These are phyloP conservation scores for Geopemphigus sp. DNA, from an alignment of 1,140 invertebrate species.

Conservation along the genomic window DNA sequence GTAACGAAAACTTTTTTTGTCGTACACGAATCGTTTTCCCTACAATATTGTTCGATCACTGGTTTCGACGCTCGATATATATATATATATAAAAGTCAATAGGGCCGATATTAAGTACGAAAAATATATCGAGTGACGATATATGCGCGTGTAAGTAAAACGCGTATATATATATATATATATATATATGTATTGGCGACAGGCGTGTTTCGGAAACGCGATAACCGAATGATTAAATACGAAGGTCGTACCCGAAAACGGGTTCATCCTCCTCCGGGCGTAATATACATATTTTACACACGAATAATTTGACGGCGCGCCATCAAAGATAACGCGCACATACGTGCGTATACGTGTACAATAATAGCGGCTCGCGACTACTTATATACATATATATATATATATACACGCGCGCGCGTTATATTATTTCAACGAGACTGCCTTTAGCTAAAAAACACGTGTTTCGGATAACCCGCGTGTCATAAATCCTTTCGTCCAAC, in stretches of 20 bases:
- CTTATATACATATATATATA: background rate
- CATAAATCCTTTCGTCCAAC: slow-evolving; percentile 37
- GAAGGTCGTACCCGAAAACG: slow-evolving; percentile 37
- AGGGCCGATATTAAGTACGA: no score
- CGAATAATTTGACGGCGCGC: slow-evolving; percentile 45
- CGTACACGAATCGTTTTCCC: no score
- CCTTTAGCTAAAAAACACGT: slow-evolving; percentile 47
- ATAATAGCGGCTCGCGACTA: no score
- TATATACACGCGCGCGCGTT: background rate
- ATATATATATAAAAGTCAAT: no score
- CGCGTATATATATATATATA: no score
- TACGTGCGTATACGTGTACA: background rate
- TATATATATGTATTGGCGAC: no score
- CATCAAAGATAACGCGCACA: slow-evolving; percentile 35
- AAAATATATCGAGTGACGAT: background rate
- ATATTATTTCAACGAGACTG: slow-evolving; percentile 22
- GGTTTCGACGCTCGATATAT: no score
- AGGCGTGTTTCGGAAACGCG: slow-evolving; percentile 12
- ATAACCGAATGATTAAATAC: slow-evolving; percentile 12
- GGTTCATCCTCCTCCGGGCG: slow-evolving; percentile 29
- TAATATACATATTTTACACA: slow-evolving; percentile 47
- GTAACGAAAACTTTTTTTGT: no score
- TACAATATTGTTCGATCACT: no score
- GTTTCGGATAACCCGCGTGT: slow-evolving; percentile 36
- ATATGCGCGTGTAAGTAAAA: no score